These are phyloP conservation scores for Proterorhinus semilunaris DNA, from an alignment of 2,113 vertebrate genomes.

Conservation along the genomic window DNA sequence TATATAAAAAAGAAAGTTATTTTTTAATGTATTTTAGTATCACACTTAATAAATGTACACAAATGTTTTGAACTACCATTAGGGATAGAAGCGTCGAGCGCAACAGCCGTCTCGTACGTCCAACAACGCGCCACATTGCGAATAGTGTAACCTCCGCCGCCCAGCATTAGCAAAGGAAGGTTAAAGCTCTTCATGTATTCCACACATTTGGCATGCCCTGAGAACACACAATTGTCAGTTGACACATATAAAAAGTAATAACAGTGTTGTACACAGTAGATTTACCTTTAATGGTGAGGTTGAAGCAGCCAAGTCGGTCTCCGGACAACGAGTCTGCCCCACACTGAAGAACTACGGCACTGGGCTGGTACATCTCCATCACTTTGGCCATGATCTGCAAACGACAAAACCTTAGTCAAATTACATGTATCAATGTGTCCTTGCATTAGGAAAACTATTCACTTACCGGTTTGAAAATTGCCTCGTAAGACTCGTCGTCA, in stretches of 20 bases:
- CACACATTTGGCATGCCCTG: conserved; percentile 98
- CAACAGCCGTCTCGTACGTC: conserved; percentile 96
- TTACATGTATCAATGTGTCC: neutral
- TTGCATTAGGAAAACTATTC: neutral
- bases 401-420: neutral
- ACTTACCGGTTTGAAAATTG: conserved; percentile 97
- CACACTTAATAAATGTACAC: neutral
- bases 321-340: conserved; percentile 96
- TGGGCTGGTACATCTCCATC: conserved; percentile 99
- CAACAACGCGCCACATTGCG: conserved; percentile 96
- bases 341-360: conserved; percentile 94
- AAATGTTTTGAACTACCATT: conserved; percentile 72
- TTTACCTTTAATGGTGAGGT: conserved; percentile 97
- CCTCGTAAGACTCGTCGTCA: conserved; percentile 97
- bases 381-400: conserved; percentile 95
- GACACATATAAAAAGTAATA: neutral
- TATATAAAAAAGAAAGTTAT: neutral
- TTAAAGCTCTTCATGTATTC: conserved; percentile 99
- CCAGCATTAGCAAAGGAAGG: conserved; percentile 95
- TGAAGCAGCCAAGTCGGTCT: conserved; percentile 95
- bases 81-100: conserved; percentile 92
- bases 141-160: conserved; percentile 97
- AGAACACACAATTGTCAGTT: neutral
- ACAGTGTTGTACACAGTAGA: too few species aligned
- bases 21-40: neutral